Base-by-base conservation (phyloP, 2,113 vertebrate species). In the Manacus vitellinus region DNA sequence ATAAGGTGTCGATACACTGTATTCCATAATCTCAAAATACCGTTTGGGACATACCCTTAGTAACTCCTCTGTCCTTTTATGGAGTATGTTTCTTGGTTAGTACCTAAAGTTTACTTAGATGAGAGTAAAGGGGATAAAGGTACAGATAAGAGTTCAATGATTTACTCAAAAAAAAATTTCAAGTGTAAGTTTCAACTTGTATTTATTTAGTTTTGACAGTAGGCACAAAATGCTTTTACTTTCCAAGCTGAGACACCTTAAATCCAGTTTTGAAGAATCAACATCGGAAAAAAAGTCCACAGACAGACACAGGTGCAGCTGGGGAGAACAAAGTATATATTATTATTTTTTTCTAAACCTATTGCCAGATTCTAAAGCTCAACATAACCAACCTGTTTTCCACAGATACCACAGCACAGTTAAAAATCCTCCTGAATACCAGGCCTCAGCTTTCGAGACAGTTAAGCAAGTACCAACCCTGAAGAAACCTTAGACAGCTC, bases 151-250 rank as follows among this genome's bases (percentile, higher is more conserved):
- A 27, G 7, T 70, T 68, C 46, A 89, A 47, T 18, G 17, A 83
- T 31, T 71, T 94, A 81, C 8, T 76, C 61, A 93, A 37, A 90
- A 88, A 94, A 63, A 86, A 59, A 85, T 87, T 33, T 44, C 35
- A 86, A 94, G 43, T 3, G 0, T 51, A 86, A 88, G 31, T 89
- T 94, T 85, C 15, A 85, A 41, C 39, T 74, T 84, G 46, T 28
- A 84, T 96, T 94, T 97, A 95, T 92, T 96, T 86, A 43, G 25
- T 84, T 96, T 71, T 78, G 47, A 88, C 70, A 91, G 25, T 0
- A 92, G 21, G 35, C 33, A 96, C 43, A 84, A 67, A 46, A 77
- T 8, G 76, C 35, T 70, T 89, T 20, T 7, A 47, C 17, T 63
- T 92, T 75, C 17, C 55, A 74, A 80, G 62, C 7, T 56, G 39